Evolutionary conservation across 2,888 invertebrate genomes (phyloP).

Genomic region (Agrotis clavis): DNA sequence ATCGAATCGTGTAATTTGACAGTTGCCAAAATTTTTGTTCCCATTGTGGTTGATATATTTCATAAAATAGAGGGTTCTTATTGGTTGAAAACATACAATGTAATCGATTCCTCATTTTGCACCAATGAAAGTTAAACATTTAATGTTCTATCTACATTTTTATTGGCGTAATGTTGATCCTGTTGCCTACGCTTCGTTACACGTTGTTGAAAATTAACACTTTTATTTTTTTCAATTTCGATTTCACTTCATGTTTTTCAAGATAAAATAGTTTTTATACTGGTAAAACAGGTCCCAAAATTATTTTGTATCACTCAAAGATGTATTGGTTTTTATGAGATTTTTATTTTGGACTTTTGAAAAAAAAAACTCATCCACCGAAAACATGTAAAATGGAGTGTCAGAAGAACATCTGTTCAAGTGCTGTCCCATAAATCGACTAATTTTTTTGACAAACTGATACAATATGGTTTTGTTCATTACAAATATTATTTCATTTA

Average conservation of each 20-base stretch:
- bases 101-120: conserved; percentile 63
- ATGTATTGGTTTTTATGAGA: no score
- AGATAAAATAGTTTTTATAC: not conserved
- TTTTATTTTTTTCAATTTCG: no score
- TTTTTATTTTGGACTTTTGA: not conserved
- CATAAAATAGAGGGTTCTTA: conserved; percentile 46
- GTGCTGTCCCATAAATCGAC: conserved; percentile 12
- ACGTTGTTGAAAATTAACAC: conserved; percentile 23
- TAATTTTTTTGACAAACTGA: no score
- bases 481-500: accelerated
- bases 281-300: not conserved
- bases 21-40: conserved; percentile 72
- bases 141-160: conserved; percentile 71
- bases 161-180: conserved; percentile 68
- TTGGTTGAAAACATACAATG: conserved; percentile 68
- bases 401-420: not conserved
- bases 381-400: conserved; percentile 5
- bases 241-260: not conserved
- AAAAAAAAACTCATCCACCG: not conserved
- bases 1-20: conserved; percentile 76
- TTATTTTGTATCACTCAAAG: no score
- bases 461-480: not conserved
- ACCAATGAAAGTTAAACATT: conserved; percentile 84
- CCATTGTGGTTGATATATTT: conserved; percentile 22
- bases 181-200: conserved; percentile 65